A percentile compares a stretch with the other conserved stretches of the same genome.
These are phyloP conservation scores for Elephantulus edwardii DNA, from an alignment of 2,113 vertebrate species.

Conservation along the genomic window DNA sequence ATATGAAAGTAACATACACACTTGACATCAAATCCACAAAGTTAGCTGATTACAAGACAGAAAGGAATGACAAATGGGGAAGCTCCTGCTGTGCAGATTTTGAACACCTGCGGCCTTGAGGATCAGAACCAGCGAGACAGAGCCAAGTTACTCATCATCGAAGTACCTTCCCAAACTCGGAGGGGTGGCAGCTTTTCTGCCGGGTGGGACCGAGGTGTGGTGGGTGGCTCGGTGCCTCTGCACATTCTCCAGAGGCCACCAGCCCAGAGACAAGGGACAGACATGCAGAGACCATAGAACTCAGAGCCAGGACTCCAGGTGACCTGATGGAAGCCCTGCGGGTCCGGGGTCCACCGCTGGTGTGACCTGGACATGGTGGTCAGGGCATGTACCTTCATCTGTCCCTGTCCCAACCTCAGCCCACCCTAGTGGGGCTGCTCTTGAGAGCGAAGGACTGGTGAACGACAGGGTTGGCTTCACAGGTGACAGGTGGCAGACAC, in stretches of 20 bases:
- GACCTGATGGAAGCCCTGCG: not conserved
- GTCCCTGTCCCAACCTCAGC: too few relatives aligned
- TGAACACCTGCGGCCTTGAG: conserved; percentile 39
- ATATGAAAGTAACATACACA: conserved; percentile 87
- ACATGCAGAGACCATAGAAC: not conserved
- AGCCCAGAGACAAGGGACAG: not conserved
- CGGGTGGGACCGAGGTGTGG: too few relatives aligned
- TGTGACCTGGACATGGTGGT: too few relatives aligned
- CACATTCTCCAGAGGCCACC: conserved; percentile 43
- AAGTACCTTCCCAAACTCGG: not conserved
- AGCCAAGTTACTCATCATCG: too few relatives aligned
- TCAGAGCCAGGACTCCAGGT: not conserved
- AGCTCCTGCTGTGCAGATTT: conserved; percentile 50
- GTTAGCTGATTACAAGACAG: conserved; percentile 79
- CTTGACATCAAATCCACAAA: conserved; percentile 74
- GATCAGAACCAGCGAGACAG: conserved; percentile 70
- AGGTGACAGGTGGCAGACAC: conserved; percentile 32
- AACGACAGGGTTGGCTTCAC: conserved; percentile 43
- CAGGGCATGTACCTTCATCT: too few relatives aligned
- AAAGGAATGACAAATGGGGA: conserved; percentile 65
- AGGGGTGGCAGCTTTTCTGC: too few relatives aligned
- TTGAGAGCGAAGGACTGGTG: not conserved
- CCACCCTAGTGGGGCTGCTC: not conserved
- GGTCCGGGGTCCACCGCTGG: not conserved
- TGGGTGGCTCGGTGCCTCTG: too few relatives aligned